Evolutionary conservation across 2,888 invertebrate species (phyloP).

Genomic region (Sarcophaga subvicina): DNA sequence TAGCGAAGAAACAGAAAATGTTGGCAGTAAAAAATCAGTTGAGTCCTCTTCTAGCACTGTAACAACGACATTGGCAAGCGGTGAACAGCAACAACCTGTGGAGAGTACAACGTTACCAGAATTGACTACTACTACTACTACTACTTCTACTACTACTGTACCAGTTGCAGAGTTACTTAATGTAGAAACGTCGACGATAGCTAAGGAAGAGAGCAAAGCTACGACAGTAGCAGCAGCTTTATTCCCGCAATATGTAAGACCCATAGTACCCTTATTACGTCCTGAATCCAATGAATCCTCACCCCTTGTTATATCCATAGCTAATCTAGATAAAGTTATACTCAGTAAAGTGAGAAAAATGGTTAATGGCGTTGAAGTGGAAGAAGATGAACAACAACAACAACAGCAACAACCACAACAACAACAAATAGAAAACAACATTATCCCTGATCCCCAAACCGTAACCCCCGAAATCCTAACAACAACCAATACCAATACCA

Average conservation of each 20-base stretch:
- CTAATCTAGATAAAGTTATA: slow-evolving; percentile 81
- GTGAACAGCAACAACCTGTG: neutral
- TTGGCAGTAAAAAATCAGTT: neutral
- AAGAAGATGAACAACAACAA: slow-evolving; percentile 52
- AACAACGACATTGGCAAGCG: neutral
- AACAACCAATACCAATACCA: neutral
- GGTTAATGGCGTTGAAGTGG: slow-evolving; percentile 54
- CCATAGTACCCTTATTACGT: slow-evolving; percentile 79
- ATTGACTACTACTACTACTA: slow-evolving; percentile 14
- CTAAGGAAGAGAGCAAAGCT: slow-evolving; percentile 55
- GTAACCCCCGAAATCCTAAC: slow-evolving; percentile 42
- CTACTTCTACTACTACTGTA: neutral
- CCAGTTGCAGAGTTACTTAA: slow-evolving; percentile 29
- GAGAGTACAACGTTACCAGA: neutral
- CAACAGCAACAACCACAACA: slow-evolving; percentile 47
- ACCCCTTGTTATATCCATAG: slow-evolving; percentile 81
- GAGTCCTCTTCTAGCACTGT: neutral
- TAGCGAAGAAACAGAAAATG: slow-evolving; percentile 19
- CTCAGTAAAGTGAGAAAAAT: slow-evolving; percentile 79
- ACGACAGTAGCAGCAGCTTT: slow-evolving; percentile 71
- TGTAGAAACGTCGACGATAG: slow-evolving; percentile 37
- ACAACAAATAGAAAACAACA: slow-evolving; percentile 44
- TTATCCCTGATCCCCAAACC: slow-evolving; percentile 34
- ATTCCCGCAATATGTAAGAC: slow-evolving; percentile 78
- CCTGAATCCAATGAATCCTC: slow-evolving; percentile 82